phyloP scores from a whole-genome alignment of 2,797 vertebrate genomes.

The Hippopotamyrus pictus region DNA sequence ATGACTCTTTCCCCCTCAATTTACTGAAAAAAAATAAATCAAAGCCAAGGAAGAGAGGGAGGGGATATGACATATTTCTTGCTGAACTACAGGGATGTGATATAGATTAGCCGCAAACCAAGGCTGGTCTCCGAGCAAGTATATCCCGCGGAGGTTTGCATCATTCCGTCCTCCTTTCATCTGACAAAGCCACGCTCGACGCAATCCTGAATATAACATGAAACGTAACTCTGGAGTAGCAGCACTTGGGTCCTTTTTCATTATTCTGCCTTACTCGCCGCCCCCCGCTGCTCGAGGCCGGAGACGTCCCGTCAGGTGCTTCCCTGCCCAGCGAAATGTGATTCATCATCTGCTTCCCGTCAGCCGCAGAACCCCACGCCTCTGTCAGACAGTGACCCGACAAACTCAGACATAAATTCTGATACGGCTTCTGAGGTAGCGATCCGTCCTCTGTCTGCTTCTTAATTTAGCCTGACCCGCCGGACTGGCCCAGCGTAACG shows the following conservation, averaged over 20 bases:
- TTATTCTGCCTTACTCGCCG: neutral
- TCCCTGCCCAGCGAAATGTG: neutral
- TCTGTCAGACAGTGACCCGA: neutral
- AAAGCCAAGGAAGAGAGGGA: neutral
- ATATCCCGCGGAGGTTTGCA: neutral
- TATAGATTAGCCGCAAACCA: neutral
- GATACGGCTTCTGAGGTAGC: neutral
- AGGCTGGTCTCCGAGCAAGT: neutral
- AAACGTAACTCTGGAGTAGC: neutral
- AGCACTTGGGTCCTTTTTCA: neutral
- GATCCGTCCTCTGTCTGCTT: neutral
- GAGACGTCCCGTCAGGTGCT: neutral
- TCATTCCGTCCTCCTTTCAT: neutral
- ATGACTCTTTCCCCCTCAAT: neutral
- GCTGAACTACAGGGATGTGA: neutral
- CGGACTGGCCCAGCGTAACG: neutral
- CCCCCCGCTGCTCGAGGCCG: neutral
- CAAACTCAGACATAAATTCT: neutral
- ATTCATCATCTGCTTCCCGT: neutral
- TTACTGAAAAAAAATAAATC: neutral
- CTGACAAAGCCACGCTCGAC: neutral
- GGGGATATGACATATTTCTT: neutral
- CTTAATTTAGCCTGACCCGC: neutral
- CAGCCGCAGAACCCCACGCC: neutral
- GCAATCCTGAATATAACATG: constrained; percentile 3